A percentile compares a stretch with the other conserved stretches of the same genome.
Conservation (phyloP, 2,113 vertebrate genomes). For the Vulpes ferrilata region DNA sequence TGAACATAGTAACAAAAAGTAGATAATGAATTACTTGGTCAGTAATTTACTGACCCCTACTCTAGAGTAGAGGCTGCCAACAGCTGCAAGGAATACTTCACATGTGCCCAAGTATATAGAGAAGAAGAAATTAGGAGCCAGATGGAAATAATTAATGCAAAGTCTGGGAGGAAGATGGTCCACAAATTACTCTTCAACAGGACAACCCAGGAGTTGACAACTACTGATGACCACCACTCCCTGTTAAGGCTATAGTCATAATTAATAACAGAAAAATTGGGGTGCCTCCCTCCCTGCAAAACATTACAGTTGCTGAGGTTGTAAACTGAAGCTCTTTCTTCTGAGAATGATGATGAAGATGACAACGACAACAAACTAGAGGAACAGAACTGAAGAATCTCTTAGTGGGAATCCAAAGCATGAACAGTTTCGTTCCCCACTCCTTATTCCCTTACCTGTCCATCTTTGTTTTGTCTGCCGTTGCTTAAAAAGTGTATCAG, state of each 20-base stretch:
- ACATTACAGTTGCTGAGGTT: neutral
- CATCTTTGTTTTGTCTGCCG: neutral
- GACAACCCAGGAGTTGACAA: neutral
- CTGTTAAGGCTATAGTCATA: neutral
- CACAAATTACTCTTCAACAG: neutral
- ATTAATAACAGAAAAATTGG: neutral
- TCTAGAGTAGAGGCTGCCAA: neutral
- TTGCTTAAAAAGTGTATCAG: neutral
- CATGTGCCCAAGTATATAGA: neutral
- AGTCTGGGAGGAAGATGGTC: neutral
- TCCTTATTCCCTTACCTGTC: neutral
- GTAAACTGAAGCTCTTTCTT: neutral
- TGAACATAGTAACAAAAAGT: neutral
- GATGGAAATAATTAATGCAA: neutral
- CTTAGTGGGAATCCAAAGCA: neutral
- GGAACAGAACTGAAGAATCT: neutral
- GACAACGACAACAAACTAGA: neutral
- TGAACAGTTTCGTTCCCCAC: neutral
- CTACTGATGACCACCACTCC: neutral
- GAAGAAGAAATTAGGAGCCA: neutral
- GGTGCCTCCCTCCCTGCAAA: neutral
- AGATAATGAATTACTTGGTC: neutral
- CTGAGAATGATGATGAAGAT: neutral
- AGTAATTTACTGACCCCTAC: neutral
- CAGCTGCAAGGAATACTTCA: neutral